A percentile compares a stretch with the other conserved stretches of the same genome.
phyloP scores from a whole-genome alignment of 2,113 vertebrate genomes.

The Clinocottus analis region DNA sequence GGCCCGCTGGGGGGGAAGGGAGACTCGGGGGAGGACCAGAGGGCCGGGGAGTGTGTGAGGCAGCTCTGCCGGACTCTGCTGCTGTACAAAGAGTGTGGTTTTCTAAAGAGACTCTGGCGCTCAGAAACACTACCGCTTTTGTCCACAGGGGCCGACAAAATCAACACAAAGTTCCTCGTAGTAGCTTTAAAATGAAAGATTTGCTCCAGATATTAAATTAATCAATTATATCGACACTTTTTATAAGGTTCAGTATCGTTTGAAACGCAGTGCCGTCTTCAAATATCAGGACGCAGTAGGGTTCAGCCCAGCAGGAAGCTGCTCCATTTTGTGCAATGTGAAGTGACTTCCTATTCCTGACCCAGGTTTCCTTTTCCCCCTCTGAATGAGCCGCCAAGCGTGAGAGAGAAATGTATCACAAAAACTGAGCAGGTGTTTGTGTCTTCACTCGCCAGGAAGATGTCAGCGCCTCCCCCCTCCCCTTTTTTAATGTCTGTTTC shows the following conservation, averaged over 20 bases:
- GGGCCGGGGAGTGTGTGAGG: no score
- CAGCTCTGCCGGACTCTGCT: no score
- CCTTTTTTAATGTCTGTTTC: slow-evolving; percentile 33
- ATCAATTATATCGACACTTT: neutral
- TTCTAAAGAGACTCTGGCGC: no score
- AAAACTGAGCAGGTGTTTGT: slow-evolving; percentile 40
- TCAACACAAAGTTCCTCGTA: no score
- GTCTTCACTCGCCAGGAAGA: slow-evolving; percentile 30
- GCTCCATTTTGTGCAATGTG: slow-evolving; percentile 21
- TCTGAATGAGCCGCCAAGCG: slow-evolving; percentile 1
- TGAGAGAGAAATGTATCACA: slow-evolving; percentile 25
- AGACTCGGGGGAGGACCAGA: no score
- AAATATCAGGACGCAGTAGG: neutral
- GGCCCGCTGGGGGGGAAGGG: no score
- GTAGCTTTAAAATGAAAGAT: no score
- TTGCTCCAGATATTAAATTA: no score
- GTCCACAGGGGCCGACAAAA: no score
- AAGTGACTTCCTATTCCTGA: slow-evolving; percentile 55
- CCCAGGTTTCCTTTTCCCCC: slow-evolving; percentile 41
- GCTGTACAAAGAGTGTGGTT: no score
- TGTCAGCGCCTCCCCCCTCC: slow-evolving; percentile 20
- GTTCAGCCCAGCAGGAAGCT: slow-evolving; percentile 26
- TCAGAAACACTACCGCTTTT: no score
- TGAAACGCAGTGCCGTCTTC: neutral
- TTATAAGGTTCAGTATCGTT: neutral